A percentile compares a stretch with the other conserved stretches of the same genome.
Evolutionary conservation across 2,113 vertebrate genomes (phyloP).

Genomic region (Motacilla tschutschensis): DNA sequence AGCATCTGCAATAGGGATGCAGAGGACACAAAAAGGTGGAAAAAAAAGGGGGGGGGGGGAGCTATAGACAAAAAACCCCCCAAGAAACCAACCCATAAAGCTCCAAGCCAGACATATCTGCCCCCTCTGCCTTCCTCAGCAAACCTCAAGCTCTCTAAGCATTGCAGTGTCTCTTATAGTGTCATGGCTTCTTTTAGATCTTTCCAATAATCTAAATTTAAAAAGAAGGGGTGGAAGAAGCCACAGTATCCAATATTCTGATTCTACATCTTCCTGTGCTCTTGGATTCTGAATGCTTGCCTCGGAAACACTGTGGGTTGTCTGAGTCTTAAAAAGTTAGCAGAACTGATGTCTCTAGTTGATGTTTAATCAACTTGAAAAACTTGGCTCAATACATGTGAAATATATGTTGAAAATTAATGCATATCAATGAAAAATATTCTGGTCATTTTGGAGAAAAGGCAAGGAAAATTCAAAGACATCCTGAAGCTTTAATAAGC

Average conservation of each 20-base stretch:
- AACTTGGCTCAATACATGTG: background rate
- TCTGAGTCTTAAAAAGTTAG: background rate
- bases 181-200: background rate
- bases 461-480: background rate
- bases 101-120: background rate
- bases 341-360: background rate
- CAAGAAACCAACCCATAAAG: background rate
- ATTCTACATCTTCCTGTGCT: background rate
- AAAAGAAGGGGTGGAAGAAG: background rate
- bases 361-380: background rate
- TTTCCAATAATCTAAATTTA: background rate
- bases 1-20: background rate
- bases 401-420: background rate
- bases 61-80: fast-evolving
- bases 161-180: background rate
- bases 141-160: background rate
- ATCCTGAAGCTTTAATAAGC: background rate
- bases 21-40: background rate
- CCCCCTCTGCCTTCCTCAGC: fast-evolving
- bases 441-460: background rate
- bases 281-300: background rate
- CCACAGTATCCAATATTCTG: background rate
- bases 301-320: background rate
- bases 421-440: background rate
- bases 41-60: background rate